A percentile compares a stretch with the other conserved stretches of the same genome.
phyloP scores from a whole-genome alignment of 2,113 vertebrate genomes.

The Picathartes gymnocephalus region DNA sequence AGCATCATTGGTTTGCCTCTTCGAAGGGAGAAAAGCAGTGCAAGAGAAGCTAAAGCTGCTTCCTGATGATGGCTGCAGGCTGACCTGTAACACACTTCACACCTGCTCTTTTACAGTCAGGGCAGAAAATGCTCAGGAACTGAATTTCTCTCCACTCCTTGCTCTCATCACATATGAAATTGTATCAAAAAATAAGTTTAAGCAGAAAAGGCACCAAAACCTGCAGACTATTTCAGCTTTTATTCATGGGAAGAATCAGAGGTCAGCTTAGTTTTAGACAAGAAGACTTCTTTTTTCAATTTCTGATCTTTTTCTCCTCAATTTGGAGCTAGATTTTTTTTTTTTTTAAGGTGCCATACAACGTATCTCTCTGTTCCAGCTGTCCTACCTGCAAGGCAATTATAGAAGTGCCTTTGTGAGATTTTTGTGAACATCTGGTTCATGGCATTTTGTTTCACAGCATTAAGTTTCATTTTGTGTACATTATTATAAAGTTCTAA shows the following conservation, averaged over 20 bases:
- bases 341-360: background rate
- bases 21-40: background rate
- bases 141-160: background rate
- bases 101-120: background rate
- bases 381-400: background rate
- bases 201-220: background rate
- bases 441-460: background rate
- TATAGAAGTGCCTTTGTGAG: background rate
- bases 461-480: background rate
- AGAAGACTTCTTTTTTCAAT: background rate
- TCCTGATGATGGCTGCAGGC: background rate
- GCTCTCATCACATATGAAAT: background rate
- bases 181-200: background rate
- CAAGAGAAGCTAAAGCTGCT: background rate
- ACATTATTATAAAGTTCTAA: background rate
- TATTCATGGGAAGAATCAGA: background rate
- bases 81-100: background rate
- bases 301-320: background rate
- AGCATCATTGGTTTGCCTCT: background rate
- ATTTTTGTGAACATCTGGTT: background rate
- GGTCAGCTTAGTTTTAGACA: background rate
- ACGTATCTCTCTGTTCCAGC: background rate
- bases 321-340: background rate
- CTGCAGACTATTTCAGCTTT: background rate
- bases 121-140: background rate